These are phyloP conservation scores for Brenthis daphne DNA, from an alignment of 2,888 invertebrate species.

Conservation along the genomic window DNA sequence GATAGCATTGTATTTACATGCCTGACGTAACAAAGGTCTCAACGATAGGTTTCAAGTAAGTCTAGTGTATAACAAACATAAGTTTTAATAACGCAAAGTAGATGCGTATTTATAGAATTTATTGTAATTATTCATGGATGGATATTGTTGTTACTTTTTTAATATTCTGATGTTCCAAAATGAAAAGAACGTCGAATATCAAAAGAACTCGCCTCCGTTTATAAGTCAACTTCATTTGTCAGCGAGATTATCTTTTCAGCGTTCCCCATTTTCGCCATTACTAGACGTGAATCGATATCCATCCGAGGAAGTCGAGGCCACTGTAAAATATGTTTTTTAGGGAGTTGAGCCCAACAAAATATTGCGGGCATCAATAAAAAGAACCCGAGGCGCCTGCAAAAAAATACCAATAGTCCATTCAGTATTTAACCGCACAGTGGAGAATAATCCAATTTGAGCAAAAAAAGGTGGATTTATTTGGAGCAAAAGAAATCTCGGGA, in stretches of 20 bases:
- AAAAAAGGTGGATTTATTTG: constrained; percentile 42
- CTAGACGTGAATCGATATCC: constrained; percentile 28
- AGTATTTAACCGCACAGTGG: constrained; percentile 42
- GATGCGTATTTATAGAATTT: too few species aligned
- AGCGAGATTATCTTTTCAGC: constrained; percentile 31
- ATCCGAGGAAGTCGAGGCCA: constrained; percentile 23
- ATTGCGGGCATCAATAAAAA: constrained; percentile 42
- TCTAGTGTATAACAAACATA: too few species aligned
- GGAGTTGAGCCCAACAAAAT: constrained; percentile 37
- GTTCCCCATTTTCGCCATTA: constrained; percentile 27
- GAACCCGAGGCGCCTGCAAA: constrained; percentile 34
- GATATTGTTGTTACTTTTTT: not conserved
- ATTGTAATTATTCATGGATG: too few species aligned
- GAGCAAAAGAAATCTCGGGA: constrained; percentile 39
- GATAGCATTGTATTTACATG: too few species aligned
- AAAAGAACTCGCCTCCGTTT: constrained; percentile 15
- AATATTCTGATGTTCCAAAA: not conserved
- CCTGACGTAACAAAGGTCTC: too few species aligned
- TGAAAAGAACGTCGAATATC: not conserved
- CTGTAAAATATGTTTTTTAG: constrained; percentile 41
- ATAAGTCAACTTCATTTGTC: constrained; percentile 30
- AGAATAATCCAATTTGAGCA: constrained; percentile 43
- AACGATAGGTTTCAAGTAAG: too few species aligned
- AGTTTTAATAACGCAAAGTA: too few species aligned
- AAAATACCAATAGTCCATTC: constrained; percentile 39